A percentile compares a stretch with the other conserved stretches of the same genome.
These are phyloP conservation scores for Euplexia lucipara DNA, from an alignment of 2,888 invertebrate species.

Conservation along the genomic window DNA sequence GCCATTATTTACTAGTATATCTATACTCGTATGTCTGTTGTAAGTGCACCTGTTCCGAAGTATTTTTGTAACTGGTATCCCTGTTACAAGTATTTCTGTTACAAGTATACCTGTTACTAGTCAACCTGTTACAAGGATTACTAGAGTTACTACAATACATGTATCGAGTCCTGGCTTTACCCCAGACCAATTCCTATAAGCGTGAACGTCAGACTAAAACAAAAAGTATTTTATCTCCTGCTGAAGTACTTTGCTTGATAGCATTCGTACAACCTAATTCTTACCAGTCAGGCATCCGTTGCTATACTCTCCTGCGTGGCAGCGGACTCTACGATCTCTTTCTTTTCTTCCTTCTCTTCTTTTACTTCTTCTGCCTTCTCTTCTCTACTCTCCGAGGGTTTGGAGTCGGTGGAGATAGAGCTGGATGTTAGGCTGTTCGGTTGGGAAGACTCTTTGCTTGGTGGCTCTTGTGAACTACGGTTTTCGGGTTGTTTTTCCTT, in stretches of 20 bases:
- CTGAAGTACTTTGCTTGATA: constrained; percentile 75
- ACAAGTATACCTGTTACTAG: too few relatives aligned
- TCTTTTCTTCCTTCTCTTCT: constrained; percentile 69
- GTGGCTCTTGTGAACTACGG: constrained; percentile 83
- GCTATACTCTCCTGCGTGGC: constrained; percentile 71
- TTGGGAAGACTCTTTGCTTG: constrained; percentile 84
- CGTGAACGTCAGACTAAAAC: constrained; percentile 61
- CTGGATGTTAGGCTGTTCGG: constrained; percentile 86
- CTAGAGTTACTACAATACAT: too few relatives aligned
- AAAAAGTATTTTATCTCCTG: constrained; percentile 69
- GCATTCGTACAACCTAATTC: constrained; percentile 74
- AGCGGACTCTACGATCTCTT: constrained; percentile 52
- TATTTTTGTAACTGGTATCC: too few relatives aligned
- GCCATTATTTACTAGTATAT: not conserved
- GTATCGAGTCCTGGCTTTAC: not conserved
- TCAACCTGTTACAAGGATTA: too few relatives aligned
- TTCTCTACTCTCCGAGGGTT: constrained; percentile 79
- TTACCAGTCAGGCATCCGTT: constrained; percentile 84
- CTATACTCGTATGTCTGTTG: too few relatives aligned
- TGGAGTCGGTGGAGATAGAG: constrained; percentile 85
- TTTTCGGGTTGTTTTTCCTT: constrained; percentile 82
- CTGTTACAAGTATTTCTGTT: too few relatives aligned
- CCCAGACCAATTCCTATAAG: constrained; percentile 24
- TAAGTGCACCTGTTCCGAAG: too few relatives aligned
- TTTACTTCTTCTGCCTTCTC: constrained; percentile 70